Conservation (phyloP, 2,888 invertebrate species). For the Ormyrus thymus region DNA sequence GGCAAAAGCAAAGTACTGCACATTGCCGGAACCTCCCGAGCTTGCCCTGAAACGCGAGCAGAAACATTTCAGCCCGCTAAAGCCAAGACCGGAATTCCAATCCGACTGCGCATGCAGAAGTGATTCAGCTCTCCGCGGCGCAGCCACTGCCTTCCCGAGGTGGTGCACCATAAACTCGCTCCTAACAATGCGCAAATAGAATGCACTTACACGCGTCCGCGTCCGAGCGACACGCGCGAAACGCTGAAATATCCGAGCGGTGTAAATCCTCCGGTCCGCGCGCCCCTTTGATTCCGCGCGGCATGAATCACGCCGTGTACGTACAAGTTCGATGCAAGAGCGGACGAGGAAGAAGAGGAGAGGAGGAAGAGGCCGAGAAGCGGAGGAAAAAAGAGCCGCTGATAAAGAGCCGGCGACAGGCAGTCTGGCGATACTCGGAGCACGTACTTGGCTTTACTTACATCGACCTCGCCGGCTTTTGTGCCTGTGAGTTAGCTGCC, state of each 20-base stretch:
- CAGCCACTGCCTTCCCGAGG: too few relatives aligned
- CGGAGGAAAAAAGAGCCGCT: constrained; percentile 57
- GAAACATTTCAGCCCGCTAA: too few relatives aligned
- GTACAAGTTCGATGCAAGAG: constrained; percentile 11
- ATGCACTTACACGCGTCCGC: too few relatives aligned
- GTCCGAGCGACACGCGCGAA: not conserved
- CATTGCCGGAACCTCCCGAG: too few relatives aligned
- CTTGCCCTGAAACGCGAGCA: too few relatives aligned
- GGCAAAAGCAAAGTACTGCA: too few relatives aligned
- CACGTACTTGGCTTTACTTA: not conserved
- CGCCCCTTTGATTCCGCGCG: constrained; percentile 21
- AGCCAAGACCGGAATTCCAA: too few relatives aligned
- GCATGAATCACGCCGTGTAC: constrained; percentile 64
- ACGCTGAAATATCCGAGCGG: constrained; percentile 33
- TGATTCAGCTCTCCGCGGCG: constrained; percentile 16
- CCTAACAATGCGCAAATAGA: too few relatives aligned
- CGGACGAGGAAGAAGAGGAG: constrained; percentile 17
- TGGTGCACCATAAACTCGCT: too few relatives aligned
- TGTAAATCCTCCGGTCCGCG: constrained; percentile 41
- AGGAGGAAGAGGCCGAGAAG: constrained; percentile 45
- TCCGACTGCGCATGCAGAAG: too few relatives aligned
- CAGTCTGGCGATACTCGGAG: constrained; percentile 66
- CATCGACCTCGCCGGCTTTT: too few relatives aligned
- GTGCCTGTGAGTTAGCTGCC: too few relatives aligned
- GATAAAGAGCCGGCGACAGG: constrained; percentile 70